Evolutionary conservation across 2,797 vertebrate genomes (phyloP), one percentile per base, ranked within the genome.

Genomic region (Myotis daubentonii): DNA sequence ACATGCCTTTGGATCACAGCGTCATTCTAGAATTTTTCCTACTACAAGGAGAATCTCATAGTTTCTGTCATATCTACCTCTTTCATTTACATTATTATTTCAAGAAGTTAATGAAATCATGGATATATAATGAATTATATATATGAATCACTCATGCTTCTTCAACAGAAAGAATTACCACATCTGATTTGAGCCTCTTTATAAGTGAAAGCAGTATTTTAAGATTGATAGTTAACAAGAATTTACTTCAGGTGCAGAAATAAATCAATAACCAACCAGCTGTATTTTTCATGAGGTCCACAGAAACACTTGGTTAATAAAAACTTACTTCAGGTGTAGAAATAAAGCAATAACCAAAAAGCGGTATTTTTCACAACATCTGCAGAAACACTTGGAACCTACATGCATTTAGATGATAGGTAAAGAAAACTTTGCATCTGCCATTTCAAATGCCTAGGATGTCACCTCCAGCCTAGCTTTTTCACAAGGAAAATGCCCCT

Each of bases 151-250:
- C 25, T 75, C 12, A 25, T 33, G 55, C 25, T 30, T 87, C 80
- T 96, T 78, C 68, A 47, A 71, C 12, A 62, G 51, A 30, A 76
- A 75, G 30, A 84, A 65, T 33, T 57, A 65, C 19, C 57, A 28
- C 55, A 55, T 87, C 74, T 74, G 60, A 83, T 60, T 71, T 33
- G 11, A 41, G 65, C 20, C 80, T 49, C 66, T 44, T 92, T 93
- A 80, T 25, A 84, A 94, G 78, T 66, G 41, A 91, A 94, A 93
- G 51, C 28, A 60, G 55, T 49, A 55, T 92, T 96, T 79, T 82
- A 28, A 55, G 78, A 82, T 62, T 83, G 70, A 30, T n/a, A 8
- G 57, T 44, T 79, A 85, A 89, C 60, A 94, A 86, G 38, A 74
- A 44, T 49, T 71, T 65, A 91, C 5, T 85, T 68, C 38, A 74